Conservation (phyloP, 2,888 invertebrate species). For the Scelioninae gen. 2 region DNA sequence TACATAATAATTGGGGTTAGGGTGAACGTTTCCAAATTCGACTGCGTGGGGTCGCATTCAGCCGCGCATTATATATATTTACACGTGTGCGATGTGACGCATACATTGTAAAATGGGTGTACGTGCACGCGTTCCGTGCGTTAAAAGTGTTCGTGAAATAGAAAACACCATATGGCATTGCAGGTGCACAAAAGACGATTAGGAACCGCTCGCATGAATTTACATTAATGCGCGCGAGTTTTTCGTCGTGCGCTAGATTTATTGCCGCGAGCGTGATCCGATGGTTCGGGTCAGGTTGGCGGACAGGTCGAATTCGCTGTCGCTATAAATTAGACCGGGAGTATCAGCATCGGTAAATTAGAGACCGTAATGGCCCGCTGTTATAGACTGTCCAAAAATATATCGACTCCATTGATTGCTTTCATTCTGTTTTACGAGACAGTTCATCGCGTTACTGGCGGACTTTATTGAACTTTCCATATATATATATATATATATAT, state of each 20-base stretch:
- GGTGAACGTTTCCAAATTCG: slow-evolving; percentile 67
- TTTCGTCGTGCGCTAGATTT: slow-evolving; percentile 73
- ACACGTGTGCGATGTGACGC: slow-evolving; percentile 59
- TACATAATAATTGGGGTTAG: slow-evolving; percentile 69
- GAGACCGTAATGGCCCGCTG: slow-evolving; percentile 38
- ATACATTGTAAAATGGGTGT: slow-evolving; percentile 49
- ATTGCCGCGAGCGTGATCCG: slow-evolving; percentile 71
- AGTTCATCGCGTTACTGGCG: slow-evolving; percentile 32
- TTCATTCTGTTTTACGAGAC: slow-evolving; percentile 52
- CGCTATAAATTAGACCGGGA: slow-evolving; percentile 53
- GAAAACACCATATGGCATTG: slow-evolving; percentile 74
- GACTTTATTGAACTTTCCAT: slow-evolving; percentile 39
- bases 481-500: too few species aligned
- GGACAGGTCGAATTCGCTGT: slow-evolving; percentile 44
- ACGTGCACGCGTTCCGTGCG: slow-evolving; percentile 28
- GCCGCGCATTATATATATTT: slow-evolving; percentile 60
- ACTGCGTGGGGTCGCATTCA: slow-evolving; percentile 65
- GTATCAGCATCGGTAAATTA: slow-evolving; percentile 54
- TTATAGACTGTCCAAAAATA: slow-evolving; percentile 51
- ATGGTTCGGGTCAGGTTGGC: slow-evolving; percentile 54
- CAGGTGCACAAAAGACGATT: slow-evolving; percentile 74
- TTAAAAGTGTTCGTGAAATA: slow-evolving; percentile 62
- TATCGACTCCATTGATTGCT: slow-evolving; percentile 53
- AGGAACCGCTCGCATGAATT: slow-evolving; percentile 72
- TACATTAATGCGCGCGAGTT: slow-evolving; percentile 72